These are phyloP conservation scores for Colletes gigas DNA, from an alignment of 1,140 invertebrate species.

Conservation along the genomic window DNA sequence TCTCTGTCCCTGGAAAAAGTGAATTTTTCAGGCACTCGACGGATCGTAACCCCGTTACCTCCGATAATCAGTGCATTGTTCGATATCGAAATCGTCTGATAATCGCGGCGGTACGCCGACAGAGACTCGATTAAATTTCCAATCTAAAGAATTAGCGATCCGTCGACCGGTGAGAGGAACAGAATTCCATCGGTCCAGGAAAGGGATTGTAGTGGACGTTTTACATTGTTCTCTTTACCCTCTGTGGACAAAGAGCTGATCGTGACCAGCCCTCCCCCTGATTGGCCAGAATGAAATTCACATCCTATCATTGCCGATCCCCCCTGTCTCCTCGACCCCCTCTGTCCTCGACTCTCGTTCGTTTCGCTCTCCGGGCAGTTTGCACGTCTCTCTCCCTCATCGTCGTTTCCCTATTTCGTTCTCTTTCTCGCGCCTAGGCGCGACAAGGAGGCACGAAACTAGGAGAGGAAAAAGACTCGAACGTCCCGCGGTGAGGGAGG, in stretches of 20 bases:
- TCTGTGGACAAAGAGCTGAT: conserved; percentile 72
- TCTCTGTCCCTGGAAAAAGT: neutral
- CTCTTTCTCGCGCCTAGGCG: neutral
- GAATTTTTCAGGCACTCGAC: neutral
- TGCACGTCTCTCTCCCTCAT: neutral
- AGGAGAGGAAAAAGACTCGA: neutral
- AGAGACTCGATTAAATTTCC: conserved; percentile 6
- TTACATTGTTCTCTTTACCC: conserved; percentile 59
- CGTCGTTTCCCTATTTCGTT: neutral
- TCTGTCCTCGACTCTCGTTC: neutral
- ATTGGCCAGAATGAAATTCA: conserved; percentile 65
- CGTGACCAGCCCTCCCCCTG: conserved; percentile 72
- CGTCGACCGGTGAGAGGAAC: conserved; percentile 34
- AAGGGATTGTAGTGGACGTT: conserved; percentile 72
- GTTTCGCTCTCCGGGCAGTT: conserved; percentile 16
- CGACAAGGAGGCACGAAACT: neutral
- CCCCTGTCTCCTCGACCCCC: neutral
- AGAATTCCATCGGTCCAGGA: conserved; percentile 53
- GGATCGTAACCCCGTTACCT: neutral
- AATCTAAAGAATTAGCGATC: neutral
- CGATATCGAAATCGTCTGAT: neutral
- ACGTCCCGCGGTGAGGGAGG: conserved; percentile 18
- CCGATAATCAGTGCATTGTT: neutral
- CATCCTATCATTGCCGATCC: conserved; percentile 41
- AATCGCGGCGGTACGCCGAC: neutral